These are phyloP conservation scores for Mesorhabditis sp. DNA, from an alignment of 2,888 invertebrate genomes.

Conservation along the genomic window DNA sequence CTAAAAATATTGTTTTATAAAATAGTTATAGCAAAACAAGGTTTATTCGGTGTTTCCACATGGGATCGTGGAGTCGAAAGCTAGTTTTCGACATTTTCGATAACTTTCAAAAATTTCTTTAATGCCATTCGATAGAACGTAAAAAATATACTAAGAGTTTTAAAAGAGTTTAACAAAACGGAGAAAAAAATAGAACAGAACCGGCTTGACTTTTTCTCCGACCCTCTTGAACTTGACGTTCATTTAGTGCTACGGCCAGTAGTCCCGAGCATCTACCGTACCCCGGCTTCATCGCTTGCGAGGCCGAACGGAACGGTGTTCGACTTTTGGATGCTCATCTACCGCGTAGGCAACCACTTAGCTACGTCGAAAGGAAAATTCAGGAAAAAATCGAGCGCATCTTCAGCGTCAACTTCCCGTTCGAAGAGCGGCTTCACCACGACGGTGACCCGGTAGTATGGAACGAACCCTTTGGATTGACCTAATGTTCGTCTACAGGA, in stretches of 20 bases:
- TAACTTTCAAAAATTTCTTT: too few relatives aligned
- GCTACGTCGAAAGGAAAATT: not conserved
- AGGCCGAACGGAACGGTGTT: slow-evolving; percentile 23
- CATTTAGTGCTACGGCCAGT: slow-evolving; percentile 22
- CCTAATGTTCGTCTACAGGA: slow-evolving; percentile 13
- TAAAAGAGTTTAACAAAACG: too few relatives aligned
- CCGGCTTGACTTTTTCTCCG: not conserved
- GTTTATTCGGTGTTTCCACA: too few relatives aligned
- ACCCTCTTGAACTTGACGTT: not conserved
- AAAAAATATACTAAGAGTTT: too few relatives aligned
- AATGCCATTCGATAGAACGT: too few relatives aligned
- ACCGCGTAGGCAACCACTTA: slow-evolving; percentile 5
- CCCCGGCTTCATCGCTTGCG: slow-evolving; percentile 21
- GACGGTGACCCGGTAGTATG: too few relatives aligned
- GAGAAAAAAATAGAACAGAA: not conserved
- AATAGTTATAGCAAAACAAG: too few relatives aligned
- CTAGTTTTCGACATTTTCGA: too few relatives aligned
- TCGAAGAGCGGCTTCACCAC: slow-evolving; percentile 20
- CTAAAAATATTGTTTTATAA: too few relatives aligned
- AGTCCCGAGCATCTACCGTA: slow-evolving; percentile 14
- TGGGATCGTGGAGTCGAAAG: too few relatives aligned
- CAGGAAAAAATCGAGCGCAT: slow-evolving; percentile 16
- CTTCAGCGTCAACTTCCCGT: slow-evolving; percentile 22
- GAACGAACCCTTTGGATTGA: too few relatives aligned
- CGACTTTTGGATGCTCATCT: slow-evolving; percentile 26